Evolutionary conservation across 2,113 vertebrate species (phyloP), one percentile per base, ranked within the genome.

Genomic region (Macquaria australasica): DNA sequence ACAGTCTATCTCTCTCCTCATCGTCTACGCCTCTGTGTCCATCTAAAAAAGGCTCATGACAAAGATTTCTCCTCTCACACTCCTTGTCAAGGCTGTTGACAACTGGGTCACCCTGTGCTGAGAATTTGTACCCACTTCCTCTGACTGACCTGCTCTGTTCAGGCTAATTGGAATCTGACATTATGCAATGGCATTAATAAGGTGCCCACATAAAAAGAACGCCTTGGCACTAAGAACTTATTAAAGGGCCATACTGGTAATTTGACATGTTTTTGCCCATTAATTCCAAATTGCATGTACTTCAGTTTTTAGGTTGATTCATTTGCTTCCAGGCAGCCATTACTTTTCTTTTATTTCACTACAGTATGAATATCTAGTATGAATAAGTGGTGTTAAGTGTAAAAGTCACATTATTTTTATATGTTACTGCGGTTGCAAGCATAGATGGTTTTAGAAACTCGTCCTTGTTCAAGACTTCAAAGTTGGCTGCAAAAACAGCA

Each of bases 51-150:
- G 55, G 63, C 55, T 82, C 23, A 34, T n/a, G 56, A 63, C 60
- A 74, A 68, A 14, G 6, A 62, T 63, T 6, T 7, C 51, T 66
- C 28, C 79, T 86, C 73, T 79, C 73, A 62, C 53, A 78, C 79
- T 72, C n/a, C 74, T 77, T 71, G 74, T 31, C 39, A 71, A 59
- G 39, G 70, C 77, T 69, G 63, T 63, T 73, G 75, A 84, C 80
- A 86, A 66, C 77, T 75, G 77, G 86, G 90, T 85, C 88, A 78
- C 77, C 34, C 55, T 89, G 84, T 80, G 71, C 81, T 66, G 64
- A 59, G 63, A 66, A 37, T 64, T 56, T 80, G 84, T 37, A 59
- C 59, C 75, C 41, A 77, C 62, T 62, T 85, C 80, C 73, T 60
- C 69, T 23, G 76, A 66, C 84, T 86, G 84, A 82, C 77, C 80